Base-by-base conservation (phyloP, 2,888 invertebrate genomes). In the Candidula unifasciata region DNA sequence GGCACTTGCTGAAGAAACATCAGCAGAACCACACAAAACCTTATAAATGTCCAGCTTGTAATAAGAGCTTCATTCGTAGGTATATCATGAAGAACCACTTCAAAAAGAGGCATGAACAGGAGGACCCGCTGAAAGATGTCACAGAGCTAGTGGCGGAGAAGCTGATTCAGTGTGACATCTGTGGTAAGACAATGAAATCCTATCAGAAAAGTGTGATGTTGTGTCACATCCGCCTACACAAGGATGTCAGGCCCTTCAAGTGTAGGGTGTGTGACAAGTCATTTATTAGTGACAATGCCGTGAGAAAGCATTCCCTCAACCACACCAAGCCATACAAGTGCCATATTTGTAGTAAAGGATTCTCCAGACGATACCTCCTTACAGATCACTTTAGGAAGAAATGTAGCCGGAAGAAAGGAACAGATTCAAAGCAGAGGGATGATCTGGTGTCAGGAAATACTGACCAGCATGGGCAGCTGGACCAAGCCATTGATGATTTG, bases 101-200 rank as follows among this genome's bases (percentile, higher is more conserved):
- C 66, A 76, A 30, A 16, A 84, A 84, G 76, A 80, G 80, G 27
- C 84, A 84, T 27, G 68, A 76, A 21, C 18, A n/a, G 64, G 79
- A 79, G n/a, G 84, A 84, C 57, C 66, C 64, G 10, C n/a, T 84
- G 69, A 64, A 84, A 71, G 84, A 84, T 37, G 68, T 84, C 16
- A 84, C 84, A 3, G 80, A 76, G 27, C 80, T 80, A 0, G 33
- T 35, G 18, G 44, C 80, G 6, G 27, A 80, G 68, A 84, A 84
- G 35, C 60, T 80, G 24, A 76, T 84, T 13, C 80, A 80, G 44
- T 84, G 84, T 80, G 80, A 84, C 37, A 84, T 84, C 52, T 84
- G 84, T 76, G 84, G 84, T 24, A 84, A 84, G 57, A 84, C 76
- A 16, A 84, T 84, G 84, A 80, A 84, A 52, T 80, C 80, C 18